These are phyloP conservation scores for Trichechus manatus DNA, from an alignment of 2,113 vertebrate genomes.

Conservation along the genomic window DNA sequence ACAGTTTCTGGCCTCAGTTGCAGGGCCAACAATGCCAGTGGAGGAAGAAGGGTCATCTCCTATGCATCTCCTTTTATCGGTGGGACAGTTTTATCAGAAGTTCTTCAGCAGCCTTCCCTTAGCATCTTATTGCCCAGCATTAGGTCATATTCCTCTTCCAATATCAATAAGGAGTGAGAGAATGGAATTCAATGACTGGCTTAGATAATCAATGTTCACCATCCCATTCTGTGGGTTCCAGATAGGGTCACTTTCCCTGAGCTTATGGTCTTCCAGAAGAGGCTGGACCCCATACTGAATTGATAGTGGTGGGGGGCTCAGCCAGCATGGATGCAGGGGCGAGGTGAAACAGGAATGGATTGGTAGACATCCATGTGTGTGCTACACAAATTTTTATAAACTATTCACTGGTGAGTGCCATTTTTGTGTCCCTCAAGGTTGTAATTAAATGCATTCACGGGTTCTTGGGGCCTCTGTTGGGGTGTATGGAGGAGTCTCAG, in stretches of 20 bases:
- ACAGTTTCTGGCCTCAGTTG: neutral
- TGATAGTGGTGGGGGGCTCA: neutral
- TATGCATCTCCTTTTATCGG: neutral
- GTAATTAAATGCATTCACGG: neutral
- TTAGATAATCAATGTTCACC: neutral
- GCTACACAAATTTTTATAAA: neutral
- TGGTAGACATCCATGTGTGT: neutral
- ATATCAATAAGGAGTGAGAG: neutral
- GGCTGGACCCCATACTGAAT: rapidly evolving
- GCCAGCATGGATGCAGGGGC: neutral
- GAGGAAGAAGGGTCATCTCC: neutral
- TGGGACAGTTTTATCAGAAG: neutral
- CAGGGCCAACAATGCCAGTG: neutral
- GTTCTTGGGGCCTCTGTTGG: neutral
- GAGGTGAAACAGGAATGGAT: too few species aligned
- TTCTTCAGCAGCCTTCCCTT: neutral
- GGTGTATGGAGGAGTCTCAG: too few species aligned
- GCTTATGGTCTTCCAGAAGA: neutral
- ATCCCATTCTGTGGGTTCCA: neutral
- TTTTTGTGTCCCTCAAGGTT: neutral
- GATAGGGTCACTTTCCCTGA: neutral
- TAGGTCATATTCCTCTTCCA: neutral
- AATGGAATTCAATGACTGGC: neutral
- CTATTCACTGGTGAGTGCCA: neutral
- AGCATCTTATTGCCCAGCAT: neutral